Conservation (phyloP, 23 tunicate genomes). For the Trididemnum nubilum region DNA sequence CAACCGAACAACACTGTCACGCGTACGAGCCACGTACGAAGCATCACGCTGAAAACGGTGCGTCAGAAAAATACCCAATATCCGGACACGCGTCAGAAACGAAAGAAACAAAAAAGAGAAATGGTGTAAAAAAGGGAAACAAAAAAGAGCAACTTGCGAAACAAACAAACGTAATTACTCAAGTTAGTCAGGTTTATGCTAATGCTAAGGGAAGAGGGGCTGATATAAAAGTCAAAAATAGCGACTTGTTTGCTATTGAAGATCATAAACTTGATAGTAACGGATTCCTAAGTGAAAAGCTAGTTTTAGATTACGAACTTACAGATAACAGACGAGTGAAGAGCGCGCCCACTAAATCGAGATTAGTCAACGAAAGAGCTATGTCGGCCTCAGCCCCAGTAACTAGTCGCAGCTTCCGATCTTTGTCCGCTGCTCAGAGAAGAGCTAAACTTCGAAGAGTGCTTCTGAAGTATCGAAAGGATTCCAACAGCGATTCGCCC, state of each 20-base stretch:
- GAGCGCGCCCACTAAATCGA: not conserved
- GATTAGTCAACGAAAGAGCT: not conserved
- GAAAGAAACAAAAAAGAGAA: conserved; percentile 7
- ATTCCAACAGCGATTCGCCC: conserved; percentile 38
- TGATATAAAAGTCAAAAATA: too few species aligned
- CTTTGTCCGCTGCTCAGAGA: conserved; percentile 18
- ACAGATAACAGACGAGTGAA: not conserved
- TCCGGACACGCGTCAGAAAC: conserved; percentile 26
- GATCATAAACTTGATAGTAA: not conserved
- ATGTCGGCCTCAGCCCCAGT: not conserved
- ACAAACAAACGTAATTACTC: not conserved
- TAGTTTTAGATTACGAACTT: not conserved
- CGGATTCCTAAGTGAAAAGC: not conserved
- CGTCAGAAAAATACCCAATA: not conserved
- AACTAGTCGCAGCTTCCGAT: conserved; percentile 4
- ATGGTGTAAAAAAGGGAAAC: not conserved
- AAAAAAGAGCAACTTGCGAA: not conserved
- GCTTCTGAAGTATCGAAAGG: conserved; percentile 29
- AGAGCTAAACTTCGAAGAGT: conserved; percentile 29
- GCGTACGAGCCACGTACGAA: too few species aligned
- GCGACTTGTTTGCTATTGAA: too few species aligned
- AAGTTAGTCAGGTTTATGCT: too few species aligned
- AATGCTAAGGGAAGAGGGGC: too few species aligned
- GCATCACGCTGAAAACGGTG: too few species aligned
- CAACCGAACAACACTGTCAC: too few species aligned